Base-by-base conservation (phyloP, 2,888 invertebrate species). In the Pachydiplax longipennis region DNA sequence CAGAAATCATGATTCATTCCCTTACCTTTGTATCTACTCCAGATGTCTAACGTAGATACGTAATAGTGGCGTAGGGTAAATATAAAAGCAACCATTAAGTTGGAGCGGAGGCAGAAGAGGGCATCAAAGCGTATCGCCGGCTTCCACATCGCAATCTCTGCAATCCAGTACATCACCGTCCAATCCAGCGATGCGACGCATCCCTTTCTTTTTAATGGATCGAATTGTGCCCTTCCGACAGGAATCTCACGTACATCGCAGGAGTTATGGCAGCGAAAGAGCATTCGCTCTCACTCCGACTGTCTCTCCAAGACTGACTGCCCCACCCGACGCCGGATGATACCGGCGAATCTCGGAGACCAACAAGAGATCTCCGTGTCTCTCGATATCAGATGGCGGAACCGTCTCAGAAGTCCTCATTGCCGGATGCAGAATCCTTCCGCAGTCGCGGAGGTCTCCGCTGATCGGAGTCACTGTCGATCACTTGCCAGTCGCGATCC, bases 401-500 rank as follows among this genome's bases (percentile, higher is more conserved):
- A 18, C 25, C n/a, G 65, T 65, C 25, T 65, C 65, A 22, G 65
- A 65, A 65, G 65, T 65, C 65, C n/a, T 58, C 35, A 37, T 58
- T 18, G 31, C 35, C 18, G 35, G 22, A 83, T 82, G 58, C 44
- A 35, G 12, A 22, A 58, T 53, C 58, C 83, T 37, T 58, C 18
- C 18, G 12, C 53, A 25, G 83, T 83, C 83, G 18, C 35, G 18
- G 35, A 65, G 61, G 61, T 61, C 61, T 87, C 31, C 10, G 31
- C 25, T 31, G 12, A 83, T 83, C 83, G 58, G 53, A 25, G 87
- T 18, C n/a, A 37, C 61, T 65, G 87, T 87, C 87, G 37, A 87
- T 87, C 87, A 87, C 61, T 58, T 83, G 83, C 83, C 83, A 58
- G 35, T 83, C 83, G 8, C 61, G n/a, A 31, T 65, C 25, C 53